These are phyloP conservation scores for Willisornis vidua DNA, from an alignment of 2,113 vertebrate genomes.

Conservation along the genomic window DNA sequence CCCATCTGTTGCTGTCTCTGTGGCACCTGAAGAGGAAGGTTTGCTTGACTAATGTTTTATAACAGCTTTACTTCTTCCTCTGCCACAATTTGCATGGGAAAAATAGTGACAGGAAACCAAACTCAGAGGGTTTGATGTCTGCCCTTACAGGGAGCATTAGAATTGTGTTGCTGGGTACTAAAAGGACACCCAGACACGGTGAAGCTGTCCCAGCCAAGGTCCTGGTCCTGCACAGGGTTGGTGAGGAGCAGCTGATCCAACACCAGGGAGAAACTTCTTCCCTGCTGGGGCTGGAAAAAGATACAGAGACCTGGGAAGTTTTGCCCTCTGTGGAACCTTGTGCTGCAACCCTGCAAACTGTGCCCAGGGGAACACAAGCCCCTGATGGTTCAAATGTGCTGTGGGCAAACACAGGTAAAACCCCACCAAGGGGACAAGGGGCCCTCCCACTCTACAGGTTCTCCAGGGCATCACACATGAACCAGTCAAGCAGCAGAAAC, in stretches of 20 bases:
- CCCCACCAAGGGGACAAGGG: not conserved
- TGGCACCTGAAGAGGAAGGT: not conserved
- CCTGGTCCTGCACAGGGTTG: not conserved
- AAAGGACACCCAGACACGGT: not conserved
- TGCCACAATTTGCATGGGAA: not conserved
- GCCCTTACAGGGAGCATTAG: not conserved
- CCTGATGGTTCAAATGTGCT: rapidly evolving
- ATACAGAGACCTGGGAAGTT: not conserved
- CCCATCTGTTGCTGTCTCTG: not conserved
- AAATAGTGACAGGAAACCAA: not conserved
- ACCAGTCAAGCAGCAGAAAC: not conserved
- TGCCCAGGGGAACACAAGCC: not conserved
- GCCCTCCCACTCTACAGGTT: not conserved
- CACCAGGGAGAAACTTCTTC: rapidly evolving
- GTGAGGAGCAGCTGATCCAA: not conserved
- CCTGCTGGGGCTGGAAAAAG: not conserved
- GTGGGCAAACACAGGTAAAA: not conserved
- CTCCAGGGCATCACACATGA: not conserved
- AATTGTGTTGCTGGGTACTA: not conserved
- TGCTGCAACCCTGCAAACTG: not conserved
- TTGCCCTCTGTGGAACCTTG: not conserved
- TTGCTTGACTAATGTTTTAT: not conserved
- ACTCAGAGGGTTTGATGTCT: not conserved
- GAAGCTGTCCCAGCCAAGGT: not conserved
- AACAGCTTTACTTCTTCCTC: not conserved